Percentiles rank a stretch among this genome's conserved stretches.
Conservation (phyloP, 2,797 vertebrate species). For the Heterohyrax brucei region DNA sequence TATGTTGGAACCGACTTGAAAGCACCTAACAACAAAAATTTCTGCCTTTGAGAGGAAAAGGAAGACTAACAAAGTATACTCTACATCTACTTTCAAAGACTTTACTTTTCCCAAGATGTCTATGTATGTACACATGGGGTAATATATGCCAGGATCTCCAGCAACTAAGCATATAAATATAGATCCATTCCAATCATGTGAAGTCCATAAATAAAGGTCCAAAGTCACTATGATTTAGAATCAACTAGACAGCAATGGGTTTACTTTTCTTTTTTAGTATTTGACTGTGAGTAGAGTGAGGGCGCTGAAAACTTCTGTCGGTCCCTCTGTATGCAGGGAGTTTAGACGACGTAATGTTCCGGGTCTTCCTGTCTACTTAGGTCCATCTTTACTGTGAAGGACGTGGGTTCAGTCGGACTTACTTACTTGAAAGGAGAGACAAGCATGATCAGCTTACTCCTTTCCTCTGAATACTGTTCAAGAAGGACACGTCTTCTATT, state of each 20-base stretch:
- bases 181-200: background rate
- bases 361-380: background rate
- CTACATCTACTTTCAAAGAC: conserved; percentile 1
- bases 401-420: background rate
- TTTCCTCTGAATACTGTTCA: background rate
- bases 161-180: background rate
- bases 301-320: background rate
- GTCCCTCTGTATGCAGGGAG: background rate
- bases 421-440: background rate
- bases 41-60: conserved; percentile 27
- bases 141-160: background rate
- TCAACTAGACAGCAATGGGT: too few species aligned
- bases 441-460: background rate
- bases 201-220: background rate
- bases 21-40: background rate
- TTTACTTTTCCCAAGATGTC: background rate
- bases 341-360: background rate
- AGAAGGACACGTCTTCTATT: background rate
- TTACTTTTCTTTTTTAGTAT: background rate
- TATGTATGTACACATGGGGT: background rate
- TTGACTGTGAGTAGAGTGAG: background rate
- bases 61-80: background rate
- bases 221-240: too few species aligned
- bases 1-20: too few species aligned
- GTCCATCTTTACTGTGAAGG: background rate